These are phyloP conservation scores for Argopecten irradians DNA, from an alignment of 1,140 invertebrate species.

Conservation along the genomic window DNA sequence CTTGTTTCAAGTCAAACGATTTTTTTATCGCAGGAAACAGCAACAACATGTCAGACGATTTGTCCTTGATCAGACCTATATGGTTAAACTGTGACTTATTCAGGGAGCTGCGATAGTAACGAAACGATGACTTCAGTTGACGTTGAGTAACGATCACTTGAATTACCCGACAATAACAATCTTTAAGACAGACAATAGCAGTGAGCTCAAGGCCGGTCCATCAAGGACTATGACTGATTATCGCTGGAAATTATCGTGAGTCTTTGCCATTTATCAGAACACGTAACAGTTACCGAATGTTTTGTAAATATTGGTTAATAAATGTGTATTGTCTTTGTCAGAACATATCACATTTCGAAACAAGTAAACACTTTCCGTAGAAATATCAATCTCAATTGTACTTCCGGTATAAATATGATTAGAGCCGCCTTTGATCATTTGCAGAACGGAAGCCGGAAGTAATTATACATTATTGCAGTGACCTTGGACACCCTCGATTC, in stretches of 20 bases:
- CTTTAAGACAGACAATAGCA: background rate
- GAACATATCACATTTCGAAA: background rate
- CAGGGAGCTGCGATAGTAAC: background rate
- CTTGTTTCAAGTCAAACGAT: background rate
- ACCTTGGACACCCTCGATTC: background rate
- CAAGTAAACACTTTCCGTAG: background rate
- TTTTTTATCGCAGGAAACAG: background rate
- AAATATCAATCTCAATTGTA: background rate
- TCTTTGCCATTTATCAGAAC: background rate
- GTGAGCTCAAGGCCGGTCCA: background rate
- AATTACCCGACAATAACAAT: background rate
- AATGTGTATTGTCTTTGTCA: background rate
- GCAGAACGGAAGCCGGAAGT: background rate
- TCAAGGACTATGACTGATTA: background rate
- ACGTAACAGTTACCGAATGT: background rate
- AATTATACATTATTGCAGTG: background rate
- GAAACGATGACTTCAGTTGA: background rate
- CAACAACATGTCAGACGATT: background rate
- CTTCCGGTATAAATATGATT: conserved; percentile 22
- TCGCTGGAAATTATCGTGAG: background rate
- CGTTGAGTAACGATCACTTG: background rate
- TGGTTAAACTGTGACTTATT: background rate
- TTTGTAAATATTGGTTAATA: background rate
- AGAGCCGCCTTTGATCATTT: background rate
- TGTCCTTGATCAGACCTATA: background rate